These are phyloP conservation scores for Telmatochromis brachygnathus DNA, from an alignment of 2,113 vertebrate genomes.

Conservation along the genomic window DNA sequence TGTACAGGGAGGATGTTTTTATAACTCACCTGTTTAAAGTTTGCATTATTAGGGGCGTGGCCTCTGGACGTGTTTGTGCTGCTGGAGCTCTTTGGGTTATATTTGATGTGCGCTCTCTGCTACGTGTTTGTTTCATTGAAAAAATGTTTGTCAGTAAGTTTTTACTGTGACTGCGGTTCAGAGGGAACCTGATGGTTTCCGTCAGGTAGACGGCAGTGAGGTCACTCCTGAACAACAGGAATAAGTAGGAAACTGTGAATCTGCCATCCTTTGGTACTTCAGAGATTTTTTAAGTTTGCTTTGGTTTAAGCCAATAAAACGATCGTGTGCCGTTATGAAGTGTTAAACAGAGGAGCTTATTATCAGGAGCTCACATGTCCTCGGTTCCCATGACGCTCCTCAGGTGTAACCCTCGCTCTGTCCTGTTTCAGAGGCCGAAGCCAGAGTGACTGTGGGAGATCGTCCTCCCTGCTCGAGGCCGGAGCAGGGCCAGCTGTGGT, in stretches of 20 bases:
- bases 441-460: conserved; percentile 75
- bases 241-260: neutral
- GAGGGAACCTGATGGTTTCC: neutral
- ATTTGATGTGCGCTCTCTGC: neutral
- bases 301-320: neutral
- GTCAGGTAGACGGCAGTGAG: neutral
- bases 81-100: neutral
- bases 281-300: neutral
- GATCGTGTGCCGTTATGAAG: neutral
- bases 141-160: neutral
- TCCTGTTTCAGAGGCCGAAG: conserved; percentile 66
- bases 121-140: neutral
- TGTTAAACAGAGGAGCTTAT: neutral
- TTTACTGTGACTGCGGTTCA: neutral
- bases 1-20: neutral
- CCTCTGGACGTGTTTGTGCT: neutral
- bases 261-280: neutral
- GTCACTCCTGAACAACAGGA: neutral
- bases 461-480: conserved; percentile 70
- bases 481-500: conserved; percentile 82
- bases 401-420: neutral
- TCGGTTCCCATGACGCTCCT: neutral
- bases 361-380: neutral
- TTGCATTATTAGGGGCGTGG: neutral
- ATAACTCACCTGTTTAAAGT: neutral